Evolutionary conservation across 2,888 invertebrate genomes (phyloP).

Genomic region (Embidobia sp.): DNA sequence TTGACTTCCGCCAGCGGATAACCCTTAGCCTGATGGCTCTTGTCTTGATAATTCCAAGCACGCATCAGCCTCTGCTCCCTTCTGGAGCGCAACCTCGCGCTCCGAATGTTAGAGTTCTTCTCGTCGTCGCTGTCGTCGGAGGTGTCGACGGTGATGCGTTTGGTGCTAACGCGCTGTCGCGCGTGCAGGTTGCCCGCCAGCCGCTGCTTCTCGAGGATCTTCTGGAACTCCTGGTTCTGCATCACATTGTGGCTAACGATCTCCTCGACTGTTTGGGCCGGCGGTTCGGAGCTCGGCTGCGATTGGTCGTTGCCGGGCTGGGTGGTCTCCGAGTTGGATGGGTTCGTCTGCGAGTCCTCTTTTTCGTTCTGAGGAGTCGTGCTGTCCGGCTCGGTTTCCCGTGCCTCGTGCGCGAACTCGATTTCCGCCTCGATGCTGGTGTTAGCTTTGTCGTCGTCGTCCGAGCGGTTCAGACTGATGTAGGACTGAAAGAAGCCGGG

Average conservation of each 20-base stretch:
- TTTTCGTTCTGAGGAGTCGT: constrained; percentile 79
- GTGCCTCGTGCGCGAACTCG: constrained; percentile 66
- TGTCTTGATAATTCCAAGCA: constrained; percentile 68
- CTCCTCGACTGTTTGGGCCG: constrained; percentile 85
- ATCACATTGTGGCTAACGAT: constrained; percentile 91
- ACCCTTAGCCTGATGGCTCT: constrained; percentile 50
- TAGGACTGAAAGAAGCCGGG: constrained; percentile 84
- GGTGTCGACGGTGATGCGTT: constrained; percentile 83
- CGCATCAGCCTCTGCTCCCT: constrained; percentile 73
- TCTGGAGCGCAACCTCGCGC: constrained; percentile 45
- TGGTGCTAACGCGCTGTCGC: constrained; percentile 82
- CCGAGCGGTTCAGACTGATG: constrained; percentile 75
- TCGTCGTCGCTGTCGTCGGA: constrained; percentile 81
- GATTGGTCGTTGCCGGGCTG: constrained; percentile 41
- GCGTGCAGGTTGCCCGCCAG: constrained; percentile 82
- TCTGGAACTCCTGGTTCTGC: constrained; percentile 92
- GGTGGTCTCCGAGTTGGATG: neutral
- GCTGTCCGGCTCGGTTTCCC: constrained; percentile 30
- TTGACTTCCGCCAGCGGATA: constrained; percentile 28
- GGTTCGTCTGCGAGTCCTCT: constrained; percentile 71
- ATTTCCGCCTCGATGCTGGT: constrained; percentile 31
- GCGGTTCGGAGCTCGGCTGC: constrained; percentile 44
- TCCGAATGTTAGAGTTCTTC: constrained; percentile 59
- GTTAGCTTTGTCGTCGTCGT: constrained; percentile 73
- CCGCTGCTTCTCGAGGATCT: constrained; percentile 89